Conservation (phyloP, 2,888 invertebrate genomes). For the Endomychus coccineus region DNA sequence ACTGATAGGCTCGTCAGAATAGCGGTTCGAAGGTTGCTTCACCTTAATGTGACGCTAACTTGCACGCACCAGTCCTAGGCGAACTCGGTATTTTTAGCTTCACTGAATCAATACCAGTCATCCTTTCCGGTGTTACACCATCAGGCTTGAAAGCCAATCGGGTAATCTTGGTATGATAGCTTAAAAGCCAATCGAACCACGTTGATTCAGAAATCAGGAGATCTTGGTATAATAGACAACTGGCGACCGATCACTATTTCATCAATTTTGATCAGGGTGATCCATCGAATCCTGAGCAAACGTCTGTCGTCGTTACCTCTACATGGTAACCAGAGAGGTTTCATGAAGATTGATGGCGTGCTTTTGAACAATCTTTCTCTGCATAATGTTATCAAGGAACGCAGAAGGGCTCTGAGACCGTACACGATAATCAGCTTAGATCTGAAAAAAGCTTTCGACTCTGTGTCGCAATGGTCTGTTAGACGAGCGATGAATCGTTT, state of each 20-base stretch:
- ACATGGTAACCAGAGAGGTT: slow-evolving; percentile 16
- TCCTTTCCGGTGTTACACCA: no score
- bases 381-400: slow-evolving; percentile 9
- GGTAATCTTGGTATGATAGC: no score
- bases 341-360: slow-evolving; percentile 17
- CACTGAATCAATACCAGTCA: no score
- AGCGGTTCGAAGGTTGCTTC: no score
- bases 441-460: slow-evolving; percentile 19
- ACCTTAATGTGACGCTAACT: no score
- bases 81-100: no score
- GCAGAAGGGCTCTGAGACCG: not conserved
- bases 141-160: no score
- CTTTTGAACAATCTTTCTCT: slow-evolving; percentile 16
- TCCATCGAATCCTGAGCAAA: slow-evolving; percentile 15
- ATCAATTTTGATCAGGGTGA: slow-evolving; percentile 14
- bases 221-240: slow-evolving; percentile 4
- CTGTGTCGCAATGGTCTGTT: slow-evolving; percentile 14
- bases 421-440: slow-evolving; percentile 16
- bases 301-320: slow-evolving; percentile 12
- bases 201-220: slow-evolving; percentile 16
- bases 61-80: no score
- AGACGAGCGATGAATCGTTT: slow-evolving; percentile 7
- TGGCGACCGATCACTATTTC: slow-evolving; percentile 22
- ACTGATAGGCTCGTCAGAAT: no score
- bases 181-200: slow-evolving; percentile 14